Percentiles rank a stretch among this genome's conserved stretches.
phyloP scores from a whole-genome alignment of 1,140 invertebrate genomes.

The Acyrthosiphon pisum region DNA sequence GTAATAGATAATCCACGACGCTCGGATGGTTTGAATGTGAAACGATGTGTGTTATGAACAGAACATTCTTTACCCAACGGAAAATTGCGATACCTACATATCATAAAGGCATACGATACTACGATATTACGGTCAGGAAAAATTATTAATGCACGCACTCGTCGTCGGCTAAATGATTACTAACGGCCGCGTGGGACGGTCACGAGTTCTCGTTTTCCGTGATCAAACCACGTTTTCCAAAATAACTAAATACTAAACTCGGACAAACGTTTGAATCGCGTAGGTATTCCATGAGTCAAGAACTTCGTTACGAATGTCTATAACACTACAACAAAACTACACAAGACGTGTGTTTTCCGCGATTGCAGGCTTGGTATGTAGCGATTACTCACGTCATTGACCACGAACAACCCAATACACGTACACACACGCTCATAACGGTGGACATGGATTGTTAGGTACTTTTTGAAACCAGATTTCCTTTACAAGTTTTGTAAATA shows the following conservation, averaged over 20 bases:
- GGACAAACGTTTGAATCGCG: neutral
- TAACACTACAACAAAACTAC: neutral
- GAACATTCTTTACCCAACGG: too few relatives aligned
- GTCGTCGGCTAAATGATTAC: neutral
- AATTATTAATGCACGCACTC: neutral
- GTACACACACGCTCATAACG: too few relatives aligned
- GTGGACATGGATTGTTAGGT: too few relatives aligned
- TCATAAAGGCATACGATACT: too few relatives aligned
- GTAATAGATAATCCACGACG: too few relatives aligned
- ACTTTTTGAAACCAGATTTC: too few relatives aligned
- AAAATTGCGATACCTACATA: too few relatives aligned
- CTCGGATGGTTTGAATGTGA: too few relatives aligned
- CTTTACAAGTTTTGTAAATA: too few relatives aligned
- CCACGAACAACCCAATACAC: too few relatives aligned
- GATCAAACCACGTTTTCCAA: neutral
- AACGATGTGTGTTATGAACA: too few relatives aligned
- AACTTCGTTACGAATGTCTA: neutral
- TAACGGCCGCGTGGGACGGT: neutral
- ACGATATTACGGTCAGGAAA: neutral
- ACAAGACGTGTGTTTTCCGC: neutral
- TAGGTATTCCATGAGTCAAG: neutral
- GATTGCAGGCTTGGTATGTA: neutral
- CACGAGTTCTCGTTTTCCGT: neutral
- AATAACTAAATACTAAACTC: neutral
- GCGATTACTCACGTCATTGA: too few relatives aligned